Percentiles rank a stretch among this genome's conserved stretches.
These are phyloP conservation scores for Acanthococcus lagerstroemiae DNA, from an alignment of 2,888 invertebrate species.

Conservation along the genomic window DNA sequence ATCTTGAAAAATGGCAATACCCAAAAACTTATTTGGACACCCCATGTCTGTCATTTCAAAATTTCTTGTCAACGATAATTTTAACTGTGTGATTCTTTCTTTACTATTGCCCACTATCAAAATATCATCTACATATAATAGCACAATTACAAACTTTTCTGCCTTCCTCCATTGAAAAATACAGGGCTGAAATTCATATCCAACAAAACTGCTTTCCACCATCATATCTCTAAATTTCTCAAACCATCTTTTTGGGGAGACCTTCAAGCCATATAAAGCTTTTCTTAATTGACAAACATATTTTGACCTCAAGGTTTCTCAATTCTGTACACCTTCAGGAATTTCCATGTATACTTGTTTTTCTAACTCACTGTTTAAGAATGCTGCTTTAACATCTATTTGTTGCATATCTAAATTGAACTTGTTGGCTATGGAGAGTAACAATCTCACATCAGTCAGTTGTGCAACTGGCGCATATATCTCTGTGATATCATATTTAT, in stretches of 20 bases:
- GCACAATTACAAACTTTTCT: background rate
- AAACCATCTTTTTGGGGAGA: conserved; percentile 9
- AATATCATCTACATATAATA: conserved; percentile 4
- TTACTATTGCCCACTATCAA: background rate
- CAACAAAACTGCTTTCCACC: background rate
- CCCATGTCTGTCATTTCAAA: conserved; percentile 2
- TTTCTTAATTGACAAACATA: conserved; percentile 11
- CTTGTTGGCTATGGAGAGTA: conserved; percentile 7
- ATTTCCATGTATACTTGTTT: conserved; percentile 17
- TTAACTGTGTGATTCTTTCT: background rate
- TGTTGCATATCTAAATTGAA: background rate
- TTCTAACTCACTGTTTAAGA: conserved; percentile 11
- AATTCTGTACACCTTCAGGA: conserved; percentile 12
- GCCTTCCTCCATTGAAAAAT: background rate
- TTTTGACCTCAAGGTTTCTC: background rate
- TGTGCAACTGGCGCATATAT: conserved; percentile 25
- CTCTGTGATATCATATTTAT: conserved; percentile 4
- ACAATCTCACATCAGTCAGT: background rate
- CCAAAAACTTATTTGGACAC: background rate
- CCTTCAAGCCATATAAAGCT: conserved; percentile 25
- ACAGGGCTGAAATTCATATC: conserved; percentile 2
- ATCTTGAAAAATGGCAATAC: background rate
- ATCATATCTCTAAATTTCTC: conserved; percentile 3
- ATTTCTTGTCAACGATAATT: background rate
- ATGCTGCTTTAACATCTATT: conserved; percentile 26